A percentile compares a stretch with the other conserved stretches of the same genome.
These are phyloP conservation scores for Cerastoderma edule DNA, from an alignment of 2,888 invertebrate species.

Conservation along the genomic window DNA sequence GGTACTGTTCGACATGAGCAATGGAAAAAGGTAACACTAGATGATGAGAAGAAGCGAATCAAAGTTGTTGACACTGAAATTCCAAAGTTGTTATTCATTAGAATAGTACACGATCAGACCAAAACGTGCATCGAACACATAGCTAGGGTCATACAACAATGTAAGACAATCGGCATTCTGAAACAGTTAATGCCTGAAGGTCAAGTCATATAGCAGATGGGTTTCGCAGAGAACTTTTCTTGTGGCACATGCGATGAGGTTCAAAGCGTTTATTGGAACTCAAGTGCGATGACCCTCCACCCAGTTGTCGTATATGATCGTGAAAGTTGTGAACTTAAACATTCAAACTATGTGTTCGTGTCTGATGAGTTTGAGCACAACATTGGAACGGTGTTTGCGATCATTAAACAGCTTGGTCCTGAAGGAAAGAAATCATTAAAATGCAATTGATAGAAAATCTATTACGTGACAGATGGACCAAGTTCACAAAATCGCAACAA, in stretches of 20 bases:
- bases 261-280: slow-evolving; percentile 55
- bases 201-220: not conserved
- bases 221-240: slow-evolving; percentile 8
- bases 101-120: not conserved
- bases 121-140: not conserved
- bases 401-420: slow-evolving; percentile 41
- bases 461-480: slow-evolving; percentile 61
- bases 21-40: not conserved
- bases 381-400: slow-evolving; percentile 28
- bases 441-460: slow-evolving; percentile 10
- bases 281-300: slow-evolving; percentile 51
- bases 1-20: not conserved
- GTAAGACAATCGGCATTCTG: not conserved
- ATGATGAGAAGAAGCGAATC: not conserved
- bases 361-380: slow-evolving; percentile 52
- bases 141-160: slow-evolving; percentile 1
- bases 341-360: slow-evolving; percentile 46
- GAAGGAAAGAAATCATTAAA: slow-evolving; percentile 5
- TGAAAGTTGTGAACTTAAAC: not conserved
- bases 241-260: slow-evolving; percentile 13
- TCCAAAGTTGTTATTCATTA: not conserved
- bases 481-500: slow-evolving; percentile 57
- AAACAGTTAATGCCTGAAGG: slow-evolving; percentile 7
- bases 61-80: not conserved
- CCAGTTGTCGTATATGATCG: slow-evolving; percentile 52